These are phyloP conservation scores for Calephelis virginiensis DNA, from an alignment of 1,140 invertebrate species.

Conservation along the genomic window DNA sequence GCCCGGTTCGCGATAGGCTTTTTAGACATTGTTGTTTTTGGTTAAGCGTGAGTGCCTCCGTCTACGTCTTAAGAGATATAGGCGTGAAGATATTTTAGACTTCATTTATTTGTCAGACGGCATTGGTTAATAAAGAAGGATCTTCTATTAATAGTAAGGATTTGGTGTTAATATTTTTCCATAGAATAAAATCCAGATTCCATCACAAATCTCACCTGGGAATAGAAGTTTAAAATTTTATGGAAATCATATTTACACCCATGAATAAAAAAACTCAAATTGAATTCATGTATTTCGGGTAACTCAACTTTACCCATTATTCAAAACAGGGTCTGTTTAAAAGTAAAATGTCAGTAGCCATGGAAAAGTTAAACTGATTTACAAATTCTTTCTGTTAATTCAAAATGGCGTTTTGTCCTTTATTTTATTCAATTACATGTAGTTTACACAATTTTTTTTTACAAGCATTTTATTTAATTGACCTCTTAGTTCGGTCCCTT, in stretches of 20 bases:
- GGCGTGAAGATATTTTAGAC: too few relatives aligned
- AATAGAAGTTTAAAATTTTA: not conserved
- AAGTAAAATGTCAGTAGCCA: constrained; percentile 15
- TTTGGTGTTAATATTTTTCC: too few relatives aligned
- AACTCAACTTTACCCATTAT: constrained; percentile 23
- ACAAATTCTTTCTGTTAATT: constrained; percentile 8
- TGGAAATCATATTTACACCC: not conserved
- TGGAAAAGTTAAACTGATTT: constrained; percentile 14
- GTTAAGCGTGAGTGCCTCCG: too few relatives aligned
- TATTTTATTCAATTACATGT: not conserved
- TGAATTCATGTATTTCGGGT: constrained; percentile 17
- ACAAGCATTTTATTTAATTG: not conserved
- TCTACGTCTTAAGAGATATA: too few relatives aligned
- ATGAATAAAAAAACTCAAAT: constrained; percentile 9
- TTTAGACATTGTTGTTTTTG: too few relatives aligned
- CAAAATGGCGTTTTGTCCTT: not conserved
- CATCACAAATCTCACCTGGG: not conserved
- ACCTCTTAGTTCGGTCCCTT: too few relatives aligned
- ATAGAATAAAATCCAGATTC: not conserved
- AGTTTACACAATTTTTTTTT: not conserved
- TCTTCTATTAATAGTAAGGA: too few relatives aligned
- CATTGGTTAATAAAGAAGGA: too few relatives aligned
- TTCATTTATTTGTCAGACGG: too few relatives aligned
- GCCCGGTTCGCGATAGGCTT: too few relatives aligned
- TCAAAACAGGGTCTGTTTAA: constrained; percentile 22